Evolutionary conservation across 2,113 vertebrate species (phyloP), one percentile per base, ranked within the genome.

Genomic region (Toxotes chatareus): DNA sequence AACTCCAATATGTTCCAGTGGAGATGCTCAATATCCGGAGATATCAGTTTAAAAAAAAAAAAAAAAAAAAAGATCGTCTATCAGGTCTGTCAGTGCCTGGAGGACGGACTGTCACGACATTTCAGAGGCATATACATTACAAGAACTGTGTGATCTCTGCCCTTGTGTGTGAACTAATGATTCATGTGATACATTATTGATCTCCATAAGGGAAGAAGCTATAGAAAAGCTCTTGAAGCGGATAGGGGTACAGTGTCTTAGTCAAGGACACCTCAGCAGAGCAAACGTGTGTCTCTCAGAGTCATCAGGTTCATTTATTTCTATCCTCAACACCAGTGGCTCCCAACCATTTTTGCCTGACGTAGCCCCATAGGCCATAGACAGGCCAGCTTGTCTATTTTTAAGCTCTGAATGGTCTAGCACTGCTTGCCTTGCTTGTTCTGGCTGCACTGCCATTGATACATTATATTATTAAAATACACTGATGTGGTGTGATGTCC

Each of bases 161-260:
- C 82, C 89, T 89, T 88, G 89, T 72, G 71, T 46, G 59, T 73
- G 79, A 73, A 71, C 77, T 69, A 32, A 75, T 57, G 80, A 85
- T 85, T 90, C 85, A 89, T 63, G 69, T 14, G 83, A 90, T 88
- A 77, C 88, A 82, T 88, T 89, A 91, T 92, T 88, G 89, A 93
- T 91, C 79, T 80, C 78, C 55, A 83, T 85, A 73, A 73, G 73
- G 73, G 74, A 80, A 61, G 66, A 38, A 67, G 85, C 74, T 78
- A 83, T 83, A 69, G 78, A 76, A 55, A 62, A 59, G 71, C 60
- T 78, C 64, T 56, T 13, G 23, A 46, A 65, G 51, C 5, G 19
- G 47, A 75, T 21, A 10, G 42, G 64, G 84, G 77, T 73, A 61
- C 13, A 64, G 55, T 76, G 31, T 83, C 70, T 63, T 49, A 55